Percentiles rank a stretch among this genome's conserved stretches.
Evolutionary conservation across 2,888 invertebrate species (phyloP).

Genomic region (Microplitis deprimator): DNA sequence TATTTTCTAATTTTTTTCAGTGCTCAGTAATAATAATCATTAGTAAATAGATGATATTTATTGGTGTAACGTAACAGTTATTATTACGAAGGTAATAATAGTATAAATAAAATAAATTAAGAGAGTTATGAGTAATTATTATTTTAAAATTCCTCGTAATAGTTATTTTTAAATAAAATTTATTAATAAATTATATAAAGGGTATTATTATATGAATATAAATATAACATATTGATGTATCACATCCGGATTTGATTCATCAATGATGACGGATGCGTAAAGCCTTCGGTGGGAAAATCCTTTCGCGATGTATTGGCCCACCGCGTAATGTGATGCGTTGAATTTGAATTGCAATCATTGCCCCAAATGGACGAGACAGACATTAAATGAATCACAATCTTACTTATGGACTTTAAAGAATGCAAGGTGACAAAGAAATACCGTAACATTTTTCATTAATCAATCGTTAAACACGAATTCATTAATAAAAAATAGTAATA

Average conservation of each 20-base stretch:
- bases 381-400: slow-evolving; percentile 23
- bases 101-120: neutral
- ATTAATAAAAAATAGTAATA: neutral
- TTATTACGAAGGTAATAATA: neutral
- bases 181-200: neutral
- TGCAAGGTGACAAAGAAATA: slow-evolving; percentile 23
- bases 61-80: neutral
- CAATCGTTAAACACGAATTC: neutral
- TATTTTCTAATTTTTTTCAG: too few species aligned
- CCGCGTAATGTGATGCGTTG: neutral
- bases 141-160: neutral
- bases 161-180: neutral
- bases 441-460: neutral
- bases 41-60: too few species aligned
- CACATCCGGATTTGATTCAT: slow-evolving; percentile 57
- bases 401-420: slow-evolving; percentile 26
- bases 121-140: neutral
- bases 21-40: too few species aligned
- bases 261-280: slow-evolving; percentile 46
- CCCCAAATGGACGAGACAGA: slow-evolving; percentile 18
- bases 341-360: neutral
- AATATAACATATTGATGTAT: slow-evolving; percentile 19
- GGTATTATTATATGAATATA: neutral
- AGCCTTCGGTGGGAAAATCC: slow-evolving; percentile 43
- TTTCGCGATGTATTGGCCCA: slow-evolving; percentile 45